Percentiles rank a stretch among this genome's conserved stretches.
These are phyloP conservation scores for Lordiphosa clarofinis DNA, from an alignment of 1,140 invertebrate species.

Conservation along the genomic window DNA sequence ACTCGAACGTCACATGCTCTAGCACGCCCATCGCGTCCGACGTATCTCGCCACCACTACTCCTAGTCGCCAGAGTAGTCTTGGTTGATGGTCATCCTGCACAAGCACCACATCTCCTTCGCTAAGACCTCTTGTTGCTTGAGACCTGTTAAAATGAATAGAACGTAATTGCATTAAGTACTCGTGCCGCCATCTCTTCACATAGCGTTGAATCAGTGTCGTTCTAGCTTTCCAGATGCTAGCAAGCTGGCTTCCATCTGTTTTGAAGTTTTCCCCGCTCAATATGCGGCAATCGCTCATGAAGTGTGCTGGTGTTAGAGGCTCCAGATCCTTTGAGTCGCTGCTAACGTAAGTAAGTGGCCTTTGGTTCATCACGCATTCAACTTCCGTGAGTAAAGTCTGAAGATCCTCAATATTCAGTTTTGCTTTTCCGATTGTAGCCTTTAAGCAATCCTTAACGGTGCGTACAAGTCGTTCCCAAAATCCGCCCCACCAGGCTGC, in stretches of 20 bases:
- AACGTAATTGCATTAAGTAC: slow-evolving; percentile 5
- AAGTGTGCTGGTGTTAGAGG: neutral
- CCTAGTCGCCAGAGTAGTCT: neutral
- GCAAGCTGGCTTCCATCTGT: neutral
- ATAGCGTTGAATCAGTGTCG: neutral
- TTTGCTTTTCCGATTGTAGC: neutral
- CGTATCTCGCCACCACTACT: neutral
- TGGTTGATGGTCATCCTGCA: neutral
- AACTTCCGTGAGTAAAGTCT: neutral
- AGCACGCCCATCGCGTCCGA: neutral
- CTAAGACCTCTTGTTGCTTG: neutral
- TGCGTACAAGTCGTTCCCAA: slow-evolving; percentile 10
- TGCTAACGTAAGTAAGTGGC: neutral
- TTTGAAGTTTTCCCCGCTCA: neutral
- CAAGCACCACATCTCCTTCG: slow-evolving; percentile 4
- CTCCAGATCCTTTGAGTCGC: neutral
- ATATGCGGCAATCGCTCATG: no score
- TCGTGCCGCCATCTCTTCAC: slow-evolving; percentile 2
- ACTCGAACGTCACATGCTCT: neutral
- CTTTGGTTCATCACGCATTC: slow-evolving; percentile 1
- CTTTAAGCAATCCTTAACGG: slow-evolving; percentile 14
- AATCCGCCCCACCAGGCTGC: slow-evolving; percentile 13
- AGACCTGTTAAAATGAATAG: slow-evolving; percentile 8
- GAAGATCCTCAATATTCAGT: no score
- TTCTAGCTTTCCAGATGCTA: neutral